These are phyloP conservation scores for Oriolus oriolus DNA, from an alignment of 2,113 vertebrate genomes.

Conservation along the genomic window DNA sequence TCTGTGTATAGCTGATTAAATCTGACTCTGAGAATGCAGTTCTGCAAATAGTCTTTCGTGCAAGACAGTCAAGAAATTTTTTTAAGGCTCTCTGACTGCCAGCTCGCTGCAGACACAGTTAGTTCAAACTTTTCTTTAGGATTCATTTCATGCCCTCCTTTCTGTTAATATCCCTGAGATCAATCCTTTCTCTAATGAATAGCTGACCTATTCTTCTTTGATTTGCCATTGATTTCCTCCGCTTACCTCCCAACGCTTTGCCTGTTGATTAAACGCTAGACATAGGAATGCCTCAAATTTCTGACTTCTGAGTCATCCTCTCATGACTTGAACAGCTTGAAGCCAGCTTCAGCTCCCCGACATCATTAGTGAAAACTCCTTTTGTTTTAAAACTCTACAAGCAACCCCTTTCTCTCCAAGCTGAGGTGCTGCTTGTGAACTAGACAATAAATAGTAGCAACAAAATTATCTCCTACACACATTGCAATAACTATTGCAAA, in stretches of 20 bases:
- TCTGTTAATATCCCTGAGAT: slow-evolving; percentile 31
- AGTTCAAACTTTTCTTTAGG: slow-evolving; percentile 26
- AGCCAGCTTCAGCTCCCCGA: slow-evolving; percentile 36
- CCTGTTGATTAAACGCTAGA: slow-evolving; percentile 57
- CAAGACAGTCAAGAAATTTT: background rate
- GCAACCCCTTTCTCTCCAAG: background rate
- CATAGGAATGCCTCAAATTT: slow-evolving; percentile 64
- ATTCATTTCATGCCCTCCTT: slow-evolving; percentile 48
- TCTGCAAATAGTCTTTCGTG: background rate
- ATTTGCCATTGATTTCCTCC: slow-evolving; percentile 57
- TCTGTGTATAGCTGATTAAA: background rate
- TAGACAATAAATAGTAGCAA: background rate
- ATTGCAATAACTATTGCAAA: background rate
- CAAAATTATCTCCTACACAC: background rate
- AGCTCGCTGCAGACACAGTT: background rate
- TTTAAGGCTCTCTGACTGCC: background rate
- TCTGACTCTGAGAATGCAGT: background rate
- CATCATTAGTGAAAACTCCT: slow-evolving; percentile 42
- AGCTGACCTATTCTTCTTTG: slow-evolving; percentile 59
- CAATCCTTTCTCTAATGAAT: slow-evolving; percentile 50
- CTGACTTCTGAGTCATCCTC: slow-evolving; percentile 71
- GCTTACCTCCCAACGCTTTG: slow-evolving; percentile 24
- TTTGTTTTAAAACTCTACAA: slow-evolving; percentile 38
- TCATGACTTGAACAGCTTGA: slow-evolving; percentile 57
- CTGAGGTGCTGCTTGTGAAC: background rate